Percentiles rank a stretch among this genome's conserved stretches.
Evolutionary conservation across 2,113 vertebrate genomes (phyloP).

Genomic region (Pituophis catenifer): DNA sequence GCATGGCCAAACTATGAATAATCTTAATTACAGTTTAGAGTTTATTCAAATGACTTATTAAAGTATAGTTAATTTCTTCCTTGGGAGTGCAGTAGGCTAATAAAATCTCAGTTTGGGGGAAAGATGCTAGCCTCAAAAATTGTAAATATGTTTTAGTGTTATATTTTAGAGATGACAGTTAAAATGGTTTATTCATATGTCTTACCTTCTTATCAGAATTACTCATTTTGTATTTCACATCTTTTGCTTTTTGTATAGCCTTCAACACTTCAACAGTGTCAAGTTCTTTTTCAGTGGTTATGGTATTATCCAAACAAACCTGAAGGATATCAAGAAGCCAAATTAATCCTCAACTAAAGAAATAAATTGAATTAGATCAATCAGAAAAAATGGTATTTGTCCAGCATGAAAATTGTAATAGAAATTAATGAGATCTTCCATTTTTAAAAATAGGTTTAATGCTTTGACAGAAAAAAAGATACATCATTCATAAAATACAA

Average conservation of each 20-base stretch:
- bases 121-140: too few relatives aligned
- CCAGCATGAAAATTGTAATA: not conserved
- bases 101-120: not conserved
- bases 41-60: not conserved
- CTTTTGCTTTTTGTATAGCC: constrained; percentile 97
- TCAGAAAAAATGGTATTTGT: not conserved
- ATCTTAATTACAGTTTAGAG: not conserved
- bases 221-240: constrained; percentile 86
- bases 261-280: constrained; percentile 97
- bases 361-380: not conserved
- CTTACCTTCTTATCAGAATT: constrained; percentile 86
- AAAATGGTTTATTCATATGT: not conserved
- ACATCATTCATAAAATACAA: not conserved
- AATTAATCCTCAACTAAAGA: not conserved
- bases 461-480: not conserved
- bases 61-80: not conserved
- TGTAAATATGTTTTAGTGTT: not conserved
- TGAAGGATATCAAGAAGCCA: constrained; percentile 47
- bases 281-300: constrained; percentile 90
- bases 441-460: not conserved
- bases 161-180: not conserved
- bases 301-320: constrained; percentile 86
- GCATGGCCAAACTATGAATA: not conserved
- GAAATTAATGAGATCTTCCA: not conserved
- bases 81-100: not conserved